Evolutionary conservation across 2,888 invertebrate genomes (phyloP), one percentile per base, ranked within the genome.

Genomic region (Lysandra bellargus): DNA sequence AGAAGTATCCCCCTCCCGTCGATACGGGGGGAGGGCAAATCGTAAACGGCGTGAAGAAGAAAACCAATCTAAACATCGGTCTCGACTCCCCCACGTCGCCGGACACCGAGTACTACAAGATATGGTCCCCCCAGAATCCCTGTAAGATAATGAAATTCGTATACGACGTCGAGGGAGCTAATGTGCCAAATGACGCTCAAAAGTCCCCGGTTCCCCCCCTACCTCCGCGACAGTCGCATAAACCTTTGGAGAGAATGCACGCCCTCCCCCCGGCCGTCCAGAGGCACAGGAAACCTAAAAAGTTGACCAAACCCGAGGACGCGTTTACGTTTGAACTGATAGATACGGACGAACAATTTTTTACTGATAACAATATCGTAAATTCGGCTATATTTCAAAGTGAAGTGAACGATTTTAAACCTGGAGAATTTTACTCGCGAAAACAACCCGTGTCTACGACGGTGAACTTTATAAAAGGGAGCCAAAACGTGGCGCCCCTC

Each of bases 271-370:
- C 97, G 2, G 95, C 96, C 87, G 95, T 97, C 84, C 95, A 96
- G 74, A 91, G 96, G 80, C 96, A 96, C 85, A 95, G 96, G 85
- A 97, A 97, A 90, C 96, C 96, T 82, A 96, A 96, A 88, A 96
- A 95, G 85, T 88, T 95, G 80, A 90, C 94, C 74, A 95, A 95
- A 82, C 96, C 96, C 72, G 97, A 97, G 88, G 98, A 98, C 88
- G 96, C 97, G 76, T 98, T 98, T 87, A 96, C 96, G 83, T 98
- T 98, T 88, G 98, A 98, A 89, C 95, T 98, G 80, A 96, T 98
- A 81, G 98, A 98, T 85, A 97, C 97, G 14, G 98, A 98, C 86
- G 98, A 98, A 87, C 95, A 95, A 82, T 94, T 93, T 85, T 93
- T 93, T 84, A 93, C 94, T 1, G 95, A 95, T 82, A 94, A 93